Evolutionary conservation across 2,888 invertebrate genomes (phyloP).

Genomic region (Altica lythri): DNA sequence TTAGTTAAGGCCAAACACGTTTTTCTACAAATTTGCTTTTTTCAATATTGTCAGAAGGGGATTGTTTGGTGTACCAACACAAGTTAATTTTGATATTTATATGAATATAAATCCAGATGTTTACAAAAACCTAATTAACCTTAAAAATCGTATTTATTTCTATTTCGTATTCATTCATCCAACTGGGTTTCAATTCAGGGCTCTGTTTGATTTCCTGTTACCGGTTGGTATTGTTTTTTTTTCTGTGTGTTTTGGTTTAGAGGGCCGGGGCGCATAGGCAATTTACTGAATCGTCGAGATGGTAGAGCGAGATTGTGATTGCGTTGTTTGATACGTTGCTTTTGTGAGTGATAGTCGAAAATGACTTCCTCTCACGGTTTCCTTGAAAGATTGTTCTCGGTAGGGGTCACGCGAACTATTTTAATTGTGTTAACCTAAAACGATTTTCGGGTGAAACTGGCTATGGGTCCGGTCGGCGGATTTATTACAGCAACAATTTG

Average conservation of each 20-base stretch:
- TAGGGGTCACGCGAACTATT: constrained; percentile 29
- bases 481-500: not conserved
- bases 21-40: too few species aligned
- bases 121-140: constrained; percentile 2
- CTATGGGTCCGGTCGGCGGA: not conserved
- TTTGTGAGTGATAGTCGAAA: constrained; percentile 35
- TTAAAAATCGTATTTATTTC: constrained; percentile 1
- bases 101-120: not conserved
- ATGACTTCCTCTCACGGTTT: constrained; percentile 31
- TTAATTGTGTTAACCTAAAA: constrained; percentile 25
- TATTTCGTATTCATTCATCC: constrained; percentile 5
- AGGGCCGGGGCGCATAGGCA: constrained; percentile 25
- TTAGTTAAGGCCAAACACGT: too few species aligned
- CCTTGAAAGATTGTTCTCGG: constrained; percentile 26
- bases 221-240: constrained; percentile 28
- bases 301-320: constrained; percentile 29
- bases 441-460: constrained; percentile 13
- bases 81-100: too few species aligned
- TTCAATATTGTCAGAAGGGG: too few species aligned
- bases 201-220: constrained; percentile 27
- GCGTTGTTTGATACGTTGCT: constrained; percentile 31
- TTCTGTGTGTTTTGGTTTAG: constrained; percentile 19
- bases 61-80: too few species aligned
- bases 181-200: constrained; percentile 11
- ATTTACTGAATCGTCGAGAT: constrained; percentile 29